phyloP scores from a whole-genome alignment of 2,113 vertebrate species.

The Thryonomys swinderianus region DNA sequence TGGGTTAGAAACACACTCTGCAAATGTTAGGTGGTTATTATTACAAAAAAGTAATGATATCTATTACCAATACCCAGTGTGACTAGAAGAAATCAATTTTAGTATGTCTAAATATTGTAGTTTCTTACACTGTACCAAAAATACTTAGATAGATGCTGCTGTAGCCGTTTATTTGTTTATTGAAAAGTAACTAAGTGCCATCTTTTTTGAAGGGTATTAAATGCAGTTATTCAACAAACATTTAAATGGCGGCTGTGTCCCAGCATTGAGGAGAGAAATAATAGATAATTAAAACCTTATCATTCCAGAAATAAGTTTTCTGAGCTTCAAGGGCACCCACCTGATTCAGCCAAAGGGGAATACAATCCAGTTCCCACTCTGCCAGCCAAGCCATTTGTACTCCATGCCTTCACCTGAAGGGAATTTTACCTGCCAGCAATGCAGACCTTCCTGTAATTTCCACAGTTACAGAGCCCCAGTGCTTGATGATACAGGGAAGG shows the following conservation, averaged over 20 bases:
- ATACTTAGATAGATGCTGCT: neutral
- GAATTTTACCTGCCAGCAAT: neutral
- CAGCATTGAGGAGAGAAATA: conserved; percentile 16
- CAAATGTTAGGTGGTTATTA: neutral
- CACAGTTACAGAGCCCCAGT: neutral
- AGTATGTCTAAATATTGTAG: conserved; percentile 44
- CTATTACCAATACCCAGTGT: neutral
- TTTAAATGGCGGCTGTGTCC: conserved; percentile 8
- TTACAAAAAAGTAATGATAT: neutral
- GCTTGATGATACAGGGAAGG: neutral
- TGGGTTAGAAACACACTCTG: neutral
- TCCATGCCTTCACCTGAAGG: neutral
- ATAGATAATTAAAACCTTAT: conserved; percentile 40
- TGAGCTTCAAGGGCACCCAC: conserved; percentile 30
- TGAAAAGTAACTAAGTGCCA: conserved; percentile 35
- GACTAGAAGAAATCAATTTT: conserved; percentile 51
- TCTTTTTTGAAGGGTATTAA: conserved; percentile 45
- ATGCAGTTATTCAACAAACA: conserved; percentile 32
- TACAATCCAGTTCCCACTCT: neutral
- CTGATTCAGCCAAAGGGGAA: neutral
- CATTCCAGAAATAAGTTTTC: conserved; percentile 44
- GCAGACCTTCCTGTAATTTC: conserved; percentile 18
- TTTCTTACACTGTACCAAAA: conserved; percentile 40
- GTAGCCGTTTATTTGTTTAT: conserved; percentile 23
- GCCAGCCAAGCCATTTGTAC: neutral